phyloP scores from a whole-genome alignment of 2,113 vertebrate species.

The Propithecus coquereli region DNA sequence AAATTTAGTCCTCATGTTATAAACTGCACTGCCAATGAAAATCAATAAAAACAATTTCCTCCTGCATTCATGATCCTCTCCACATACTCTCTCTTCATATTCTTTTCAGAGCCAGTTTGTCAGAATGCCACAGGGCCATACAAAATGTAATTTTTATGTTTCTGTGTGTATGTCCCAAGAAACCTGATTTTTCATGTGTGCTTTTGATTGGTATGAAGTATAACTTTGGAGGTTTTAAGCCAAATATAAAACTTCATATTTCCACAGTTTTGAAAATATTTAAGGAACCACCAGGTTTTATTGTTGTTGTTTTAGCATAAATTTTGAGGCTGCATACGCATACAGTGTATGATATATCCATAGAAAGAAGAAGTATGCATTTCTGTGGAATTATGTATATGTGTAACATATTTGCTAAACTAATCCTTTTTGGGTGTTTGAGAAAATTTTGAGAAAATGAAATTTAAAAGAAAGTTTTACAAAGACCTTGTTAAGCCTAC shows the following conservation, averaged over 20 bases:
- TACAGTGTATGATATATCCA: background rate
- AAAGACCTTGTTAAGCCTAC: background rate
- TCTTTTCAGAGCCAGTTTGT: conserved; percentile 79
- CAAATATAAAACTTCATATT: conserved; percentile 16
- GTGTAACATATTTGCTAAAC: background rate
- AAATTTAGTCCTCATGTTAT: conserved; percentile 82
- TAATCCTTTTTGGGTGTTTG: background rate
- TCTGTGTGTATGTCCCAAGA: conserved; percentile 50
- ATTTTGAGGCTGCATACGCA: conserved; percentile 15
- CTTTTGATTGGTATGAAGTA: conserved; percentile 61
- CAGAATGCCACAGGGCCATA: conserved; percentile 79
- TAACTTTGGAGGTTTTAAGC: background rate
- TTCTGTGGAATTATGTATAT: background rate
- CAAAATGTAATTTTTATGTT: conserved; percentile 78
- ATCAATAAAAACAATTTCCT: conserved; percentile 91
- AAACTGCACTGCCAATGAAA: conserved; percentile 80
- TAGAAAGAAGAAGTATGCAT: background rate
- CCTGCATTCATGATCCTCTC: conserved; percentile 79
- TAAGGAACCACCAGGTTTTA: conserved; percentile 32
- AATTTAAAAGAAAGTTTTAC: background rate
- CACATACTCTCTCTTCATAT: conserved; percentile 79
- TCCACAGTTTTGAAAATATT: conserved; percentile 13
- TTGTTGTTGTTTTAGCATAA: conserved; percentile 33
- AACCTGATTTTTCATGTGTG: conserved; percentile 44
- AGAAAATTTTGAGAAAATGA: background rate